Conservation (phyloP, 2,888 invertebrate species). For the Brachynemurus nebulosus region DNA sequence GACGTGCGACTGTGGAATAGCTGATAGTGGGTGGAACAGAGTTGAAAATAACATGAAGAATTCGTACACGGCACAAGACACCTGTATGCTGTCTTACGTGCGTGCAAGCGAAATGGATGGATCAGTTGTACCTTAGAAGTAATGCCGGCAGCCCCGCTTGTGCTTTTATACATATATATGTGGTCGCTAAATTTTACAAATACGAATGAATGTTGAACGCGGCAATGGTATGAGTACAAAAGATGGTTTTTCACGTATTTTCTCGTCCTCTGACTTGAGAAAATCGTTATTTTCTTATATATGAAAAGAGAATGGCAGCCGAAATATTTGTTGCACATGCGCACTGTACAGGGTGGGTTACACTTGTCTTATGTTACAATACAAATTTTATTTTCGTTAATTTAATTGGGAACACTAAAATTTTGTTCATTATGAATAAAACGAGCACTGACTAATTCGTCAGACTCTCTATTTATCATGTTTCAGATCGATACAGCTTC, state of each 20-base stretch:
- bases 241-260: not conserved
- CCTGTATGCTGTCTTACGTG: not conserved
- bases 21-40: not conserved
- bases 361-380: not conserved
- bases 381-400: not conserved
- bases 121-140: not conserved
- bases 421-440: too few species aligned
- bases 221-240: not conserved
- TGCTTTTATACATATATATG: not conserved
- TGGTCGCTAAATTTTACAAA: slow-evolving; percentile 2
- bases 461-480: too few species aligned
- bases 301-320: slow-evolving; percentile 8
- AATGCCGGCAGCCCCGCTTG: not conserved
- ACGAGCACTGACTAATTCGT: too few species aligned
- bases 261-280: slow-evolving; percentile 4
- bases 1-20: not conserved
- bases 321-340: slow-evolving; percentile 1
- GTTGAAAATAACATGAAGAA: not conserved
- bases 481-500: too few species aligned
- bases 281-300: slow-evolving; percentile 9
- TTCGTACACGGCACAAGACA: not conserved
- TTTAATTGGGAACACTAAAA: not conserved
- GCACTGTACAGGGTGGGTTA: too few species aligned
- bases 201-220: not conserved
- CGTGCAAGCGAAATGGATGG: not conserved